Evolutionary conservation across 2,888 invertebrate genomes (phyloP).

Genomic region (Lutraria lutraria): DNA sequence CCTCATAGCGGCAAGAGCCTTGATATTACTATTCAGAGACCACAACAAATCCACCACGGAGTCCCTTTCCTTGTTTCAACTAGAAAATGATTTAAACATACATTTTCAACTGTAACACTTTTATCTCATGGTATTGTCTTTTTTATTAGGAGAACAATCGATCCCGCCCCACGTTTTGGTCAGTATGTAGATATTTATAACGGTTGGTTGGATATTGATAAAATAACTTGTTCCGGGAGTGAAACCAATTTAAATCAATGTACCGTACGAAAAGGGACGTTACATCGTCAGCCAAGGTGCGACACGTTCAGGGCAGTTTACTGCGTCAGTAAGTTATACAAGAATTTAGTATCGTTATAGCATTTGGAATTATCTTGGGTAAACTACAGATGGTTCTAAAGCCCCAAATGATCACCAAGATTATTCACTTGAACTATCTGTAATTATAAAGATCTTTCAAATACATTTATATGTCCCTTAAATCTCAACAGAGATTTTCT

Average conservation of each 20-base stretch:
- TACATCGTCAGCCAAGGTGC: not conserved
- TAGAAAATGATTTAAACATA: too few species aligned
- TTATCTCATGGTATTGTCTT: not conserved
- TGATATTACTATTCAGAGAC: too few species aligned
- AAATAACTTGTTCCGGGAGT: not conserved
- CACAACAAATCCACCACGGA: too few species aligned
- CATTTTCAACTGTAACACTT: too few species aligned
- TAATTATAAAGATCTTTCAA: too few species aligned
- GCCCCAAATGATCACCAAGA: too few species aligned
- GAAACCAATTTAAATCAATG: not conserved
- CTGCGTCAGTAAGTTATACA: not conserved
- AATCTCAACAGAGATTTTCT: too few species aligned
- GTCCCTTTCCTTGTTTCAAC: too few species aligned
- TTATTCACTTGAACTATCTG: too few species aligned
- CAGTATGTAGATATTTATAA: not conserved
- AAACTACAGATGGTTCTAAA: too few species aligned
- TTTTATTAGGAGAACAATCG: not conserved
- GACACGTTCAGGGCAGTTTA: not conserved
- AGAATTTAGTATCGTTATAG: not conserved
- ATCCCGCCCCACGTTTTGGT: not conserved
- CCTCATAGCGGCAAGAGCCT: too few species aligned
- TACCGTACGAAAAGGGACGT: not conserved
- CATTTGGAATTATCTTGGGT: not conserved
- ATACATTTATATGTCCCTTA: too few species aligned
- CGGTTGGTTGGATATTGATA: not conserved